Base-by-base conservation (phyloP, 2,113 vertebrate genomes). In the Myotis brandtii region DNA sequence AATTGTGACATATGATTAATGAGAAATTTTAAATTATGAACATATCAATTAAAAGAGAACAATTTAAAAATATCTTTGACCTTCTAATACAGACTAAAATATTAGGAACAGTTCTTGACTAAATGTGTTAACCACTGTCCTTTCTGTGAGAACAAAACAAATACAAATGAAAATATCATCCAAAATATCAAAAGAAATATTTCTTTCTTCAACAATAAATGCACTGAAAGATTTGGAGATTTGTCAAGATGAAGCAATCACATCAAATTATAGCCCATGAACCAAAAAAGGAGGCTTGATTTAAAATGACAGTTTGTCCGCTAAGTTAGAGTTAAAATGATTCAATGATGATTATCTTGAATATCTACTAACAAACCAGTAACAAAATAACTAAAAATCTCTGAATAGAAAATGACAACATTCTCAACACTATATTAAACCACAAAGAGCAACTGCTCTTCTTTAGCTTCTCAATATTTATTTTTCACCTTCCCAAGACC, bases 401-500 rank as follows among this genome's bases (percentile, higher is more conserved):
- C 95, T 98, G 93, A 98, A 95, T 93, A 64, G 95, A 94, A 98
- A 97, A 97, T 86, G 93, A 96, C 54, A 79, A 96, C 97, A 93
- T 96, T 98, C 96, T 96, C 97, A 97, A 40, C 93, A 88, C 86
- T 96, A 95, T 95, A 94, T 97, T 96, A 98, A 98, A 94, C 84
- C 85, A 90, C 21, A 1, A 75, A 97, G 95, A 98, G 94, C 95
- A 97, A 79, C 82, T 97, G 84, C 97, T 96, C 96, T 98, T 98
- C 97, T 96, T 97, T 97, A 76, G 93, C 97, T 95, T 77, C 97
- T 97, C 81, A 97, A 93, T 97, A 96, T 98, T 98, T 98, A 96
- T 96, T 98, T 97, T 98, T 94, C 95, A 95, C 95, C 93, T 97
- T 86, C 91, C 83, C 76, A 91, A 96, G 97, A 98, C 98, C 98